These are phyloP conservation scores for Mythimna albipuncta DNA, from an alignment of 2,888 invertebrate genomes.

Conservation along the genomic window DNA sequence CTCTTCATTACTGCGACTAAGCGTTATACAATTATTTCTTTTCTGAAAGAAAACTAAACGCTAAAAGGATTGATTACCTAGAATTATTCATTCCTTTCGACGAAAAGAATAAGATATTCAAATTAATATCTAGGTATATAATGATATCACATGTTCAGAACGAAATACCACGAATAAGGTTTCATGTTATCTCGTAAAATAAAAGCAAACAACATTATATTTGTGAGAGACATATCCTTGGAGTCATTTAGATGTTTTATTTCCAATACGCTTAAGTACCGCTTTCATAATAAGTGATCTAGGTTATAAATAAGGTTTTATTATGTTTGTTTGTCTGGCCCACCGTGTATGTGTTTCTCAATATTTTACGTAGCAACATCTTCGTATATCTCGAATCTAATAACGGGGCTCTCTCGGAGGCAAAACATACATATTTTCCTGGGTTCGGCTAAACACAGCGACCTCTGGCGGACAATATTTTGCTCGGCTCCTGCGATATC, in stretches of 20 bases:
- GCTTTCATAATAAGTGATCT: slow-evolving; percentile 37
- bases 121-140: slow-evolving; percentile 32
- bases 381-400: slow-evolving; percentile 80
- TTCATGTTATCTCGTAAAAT: slow-evolving; percentile 30
- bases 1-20: slow-evolving; percentile 31
- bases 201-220: slow-evolving; percentile 39
- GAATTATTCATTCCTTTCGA: slow-evolving; percentile 23
- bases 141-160: slow-evolving; percentile 39
- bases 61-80: slow-evolving; percentile 8
- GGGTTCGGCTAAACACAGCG: slow-evolving; percentile 79
- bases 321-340: slow-evolving; percentile 48
- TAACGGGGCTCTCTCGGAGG: slow-evolving; percentile 77
- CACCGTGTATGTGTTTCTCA: slow-evolving; percentile 40
- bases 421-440: slow-evolving; percentile 85
- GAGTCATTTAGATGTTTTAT: slow-evolving; percentile 43
- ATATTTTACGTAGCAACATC: slow-evolving; percentile 69
- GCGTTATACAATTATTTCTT: background rate
- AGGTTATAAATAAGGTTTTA: slow-evolving; percentile 39
- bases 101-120: slow-evolving; percentile 43
- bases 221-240: slow-evolving; percentile 23
- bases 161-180: slow-evolving; percentile 11
- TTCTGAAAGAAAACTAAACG: slow-evolving; percentile 30
- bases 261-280: slow-evolving; percentile 49
- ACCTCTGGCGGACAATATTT: slow-evolving; percentile 89
- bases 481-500: slow-evolving; percentile 85